Evolutionary conservation across 2,113 vertebrate species (phyloP).

Genomic region (Mionectes macconnelli): DNA sequence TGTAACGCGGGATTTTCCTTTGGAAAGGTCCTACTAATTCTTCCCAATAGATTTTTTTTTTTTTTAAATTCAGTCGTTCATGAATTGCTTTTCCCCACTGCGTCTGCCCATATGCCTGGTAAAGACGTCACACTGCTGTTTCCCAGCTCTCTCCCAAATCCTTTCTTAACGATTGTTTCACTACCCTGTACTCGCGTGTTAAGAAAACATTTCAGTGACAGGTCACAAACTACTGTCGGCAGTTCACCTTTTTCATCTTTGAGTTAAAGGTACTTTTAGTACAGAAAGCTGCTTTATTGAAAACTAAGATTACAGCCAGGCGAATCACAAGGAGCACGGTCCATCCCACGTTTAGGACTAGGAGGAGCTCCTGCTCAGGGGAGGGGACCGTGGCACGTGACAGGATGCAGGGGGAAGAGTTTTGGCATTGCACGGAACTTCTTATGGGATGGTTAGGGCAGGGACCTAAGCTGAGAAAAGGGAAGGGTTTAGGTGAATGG

Average conservation of each 20-base stretch:
- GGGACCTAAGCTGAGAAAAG: background rate
- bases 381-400: accelerated
- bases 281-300: background rate
- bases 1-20: background rate
- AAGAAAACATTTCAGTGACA: background rate
- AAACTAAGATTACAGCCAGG: background rate
- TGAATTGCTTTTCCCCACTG: background rate
- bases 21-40: background rate
- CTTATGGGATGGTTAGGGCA: background rate
- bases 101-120: background rate
- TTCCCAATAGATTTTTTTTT: background rate
- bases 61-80: background rate
- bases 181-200: background rate
- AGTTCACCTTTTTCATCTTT: background rate
- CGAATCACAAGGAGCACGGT: background rate
- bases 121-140: background rate
- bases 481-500: background rate
- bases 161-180: background rate
- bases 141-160: background rate
- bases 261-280: background rate
- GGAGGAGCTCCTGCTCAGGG: accelerated
- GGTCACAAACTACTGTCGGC: background rate
- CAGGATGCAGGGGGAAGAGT: accelerated
- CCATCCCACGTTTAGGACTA: too few relatives aligned
- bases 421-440: background rate